These are phyloP conservation scores for Neosilurus hyrtlii DNA, from an alignment of 2,797 vertebrate genomes.

Conservation along the genomic window DNA sequence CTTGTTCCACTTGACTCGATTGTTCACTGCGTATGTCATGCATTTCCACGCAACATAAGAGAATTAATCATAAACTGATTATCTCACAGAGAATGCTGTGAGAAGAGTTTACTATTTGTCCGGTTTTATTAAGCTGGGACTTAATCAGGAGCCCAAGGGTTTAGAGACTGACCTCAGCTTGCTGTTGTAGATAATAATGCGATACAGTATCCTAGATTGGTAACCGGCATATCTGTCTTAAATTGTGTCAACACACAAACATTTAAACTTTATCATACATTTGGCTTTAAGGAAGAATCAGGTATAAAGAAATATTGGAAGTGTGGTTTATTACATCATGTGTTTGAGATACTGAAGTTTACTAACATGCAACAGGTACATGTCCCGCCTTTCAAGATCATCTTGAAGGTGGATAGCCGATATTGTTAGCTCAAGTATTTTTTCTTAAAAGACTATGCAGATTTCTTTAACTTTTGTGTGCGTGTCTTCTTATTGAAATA, in stretches of 20 bases:
- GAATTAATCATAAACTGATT: slow-evolving; percentile 2
- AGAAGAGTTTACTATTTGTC: slow-evolving; percentile 4
- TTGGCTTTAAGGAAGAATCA: neutral
- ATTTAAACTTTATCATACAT: neutral
- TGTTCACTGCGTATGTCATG: neutral
- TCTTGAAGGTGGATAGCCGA: neutral
- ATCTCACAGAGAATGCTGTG: neutral
- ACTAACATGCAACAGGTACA: neutral
- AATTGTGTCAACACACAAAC: neutral
- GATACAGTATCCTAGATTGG: neutral
- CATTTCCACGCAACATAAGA: neutral
- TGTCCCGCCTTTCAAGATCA: neutral
- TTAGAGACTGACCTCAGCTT: neutral
- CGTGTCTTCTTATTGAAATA: no score
- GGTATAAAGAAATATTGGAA: neutral
- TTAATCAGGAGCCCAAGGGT: neutral
- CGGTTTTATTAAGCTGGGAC: neutral
- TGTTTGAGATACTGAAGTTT: neutral
- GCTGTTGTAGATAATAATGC: neutral
- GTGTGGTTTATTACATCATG: neutral
- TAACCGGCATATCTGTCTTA: neutral
- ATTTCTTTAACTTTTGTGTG: no score
- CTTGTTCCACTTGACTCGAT: neutral
- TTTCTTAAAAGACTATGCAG: no score
- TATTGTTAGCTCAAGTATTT: neutral